Evolutionary conservation across 2,797 vertebrate genomes (phyloP), one percentile per base, ranked within the genome.

Genomic region (Anguilla pacifica): DNA sequence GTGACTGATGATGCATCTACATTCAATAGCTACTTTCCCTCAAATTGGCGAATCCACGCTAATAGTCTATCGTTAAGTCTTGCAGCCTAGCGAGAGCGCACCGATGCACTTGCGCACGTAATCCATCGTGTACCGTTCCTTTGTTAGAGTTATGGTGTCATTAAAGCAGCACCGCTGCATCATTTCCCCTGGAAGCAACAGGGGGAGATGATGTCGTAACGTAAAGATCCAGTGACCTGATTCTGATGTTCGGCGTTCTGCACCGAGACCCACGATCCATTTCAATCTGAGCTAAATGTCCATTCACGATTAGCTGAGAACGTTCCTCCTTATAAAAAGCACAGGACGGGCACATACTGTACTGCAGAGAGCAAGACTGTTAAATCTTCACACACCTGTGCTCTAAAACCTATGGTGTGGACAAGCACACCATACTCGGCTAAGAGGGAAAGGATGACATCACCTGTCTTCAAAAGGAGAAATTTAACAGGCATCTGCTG

Each of bases 371-470:
- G 87, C 89, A 85, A 49, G 64, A 72, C 25, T 22, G 79, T 15
- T 77, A 88, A 89, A 90, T 93, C 57, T 10, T 39, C n/a, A 7
- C n/a, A 55, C 6, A 85, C 83, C 49, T n/a, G 61, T 67, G 81
- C 74, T 61, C 57, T 31, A 87, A 87, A 55, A 74, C 25, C 28
- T 91, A 87, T 89, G 17, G 15, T 22, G n/a, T 86, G 61, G 82
- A 74, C 70, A 89, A 91, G 90, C 51, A 85, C 90, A 92, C 89
- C 90, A 92, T 89, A 93, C 90, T 90, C 92, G 82, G 39, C 87
- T 59, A 89, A 91, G 90, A 91, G 90, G 89, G 89, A 93, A 87
- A 89, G 9, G 0, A 91, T 95, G 93, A 95, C 93, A 91, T 94
- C 91, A 95, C 90, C 90, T 84, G 89, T 91, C 88, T 85, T 92